These are phyloP conservation scores for Hipparchia sbordonii DNA, from an alignment of 2,888 invertebrate genomes.

Conservation along the genomic window DNA sequence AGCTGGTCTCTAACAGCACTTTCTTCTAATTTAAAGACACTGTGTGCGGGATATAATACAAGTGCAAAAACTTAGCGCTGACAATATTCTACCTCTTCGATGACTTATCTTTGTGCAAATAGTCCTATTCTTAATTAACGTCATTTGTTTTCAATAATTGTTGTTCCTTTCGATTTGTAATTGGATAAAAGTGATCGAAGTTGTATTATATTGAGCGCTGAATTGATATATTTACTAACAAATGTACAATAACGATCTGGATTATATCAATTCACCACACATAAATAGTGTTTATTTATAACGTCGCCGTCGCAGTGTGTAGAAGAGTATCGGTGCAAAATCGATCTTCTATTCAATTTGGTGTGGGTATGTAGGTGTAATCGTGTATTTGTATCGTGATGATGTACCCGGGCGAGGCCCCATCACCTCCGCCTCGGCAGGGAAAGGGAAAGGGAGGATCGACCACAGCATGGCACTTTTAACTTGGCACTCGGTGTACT, in stretches of 20 bases:
- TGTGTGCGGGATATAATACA: conserved; percentile 73
- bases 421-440: conserved; percentile 39
- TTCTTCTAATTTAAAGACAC: conserved; percentile 58
- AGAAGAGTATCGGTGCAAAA: conserved; percentile 85
- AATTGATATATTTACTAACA: conserved; percentile 44
- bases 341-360: conserved; percentile 74
- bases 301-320: conserved; percentile 52
- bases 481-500: conserved; percentile 68
- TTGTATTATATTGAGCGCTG: conserved; percentile 72
- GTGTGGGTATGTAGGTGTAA: conserved; percentile 58
- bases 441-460: conserved; percentile 68
- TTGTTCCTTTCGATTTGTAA: background rate
- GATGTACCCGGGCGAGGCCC: conserved; percentile 37
- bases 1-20: conserved; percentile 79
- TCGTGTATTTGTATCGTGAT: conserved; percentile 50
- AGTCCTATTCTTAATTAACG: background rate
- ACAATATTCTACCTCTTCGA: conserved; percentile 67
- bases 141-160: background rate
- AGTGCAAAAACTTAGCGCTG: conserved; percentile 69
- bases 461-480: conserved; percentile 83
- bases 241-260: conserved; percentile 31
- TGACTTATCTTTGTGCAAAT: conserved; percentile 44
- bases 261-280: conserved; percentile 42
- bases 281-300: conserved; percentile 43
- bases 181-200: conserved; percentile 57